Evolutionary conservation across 2,888 invertebrate genomes (phyloP).

Genomic region (Plebejus argus): DNA sequence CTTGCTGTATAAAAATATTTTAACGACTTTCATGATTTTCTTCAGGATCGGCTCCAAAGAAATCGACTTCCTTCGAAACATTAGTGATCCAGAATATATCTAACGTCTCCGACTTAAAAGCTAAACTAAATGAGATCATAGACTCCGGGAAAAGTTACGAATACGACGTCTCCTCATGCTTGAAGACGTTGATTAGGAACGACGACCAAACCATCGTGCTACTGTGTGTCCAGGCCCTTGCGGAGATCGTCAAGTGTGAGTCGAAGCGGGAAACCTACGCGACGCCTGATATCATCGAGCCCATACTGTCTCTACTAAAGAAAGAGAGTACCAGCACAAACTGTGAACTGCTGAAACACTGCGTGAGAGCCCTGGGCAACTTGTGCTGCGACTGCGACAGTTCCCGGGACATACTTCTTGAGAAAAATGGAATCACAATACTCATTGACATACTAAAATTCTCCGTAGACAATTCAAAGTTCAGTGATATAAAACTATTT

Average conservation of each 20-base stretch:
- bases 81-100: slow-evolving; percentile 68
- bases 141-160: slow-evolving; percentile 69
- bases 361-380: slow-evolving; percentile 92
- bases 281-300: slow-evolving; percentile 79
- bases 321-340: slow-evolving; percentile 60
- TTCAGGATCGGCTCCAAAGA: slow-evolving; percentile 62
- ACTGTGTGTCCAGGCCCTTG: slow-evolving; percentile 85
- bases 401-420: slow-evolving; percentile 78
- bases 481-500: slow-evolving; percentile 81
- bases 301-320: slow-evolving; percentile 78
- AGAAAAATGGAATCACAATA: slow-evolving; percentile 72
- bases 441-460: slow-evolving; percentile 65
- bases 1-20: slow-evolving; percentile 41
- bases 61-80: slow-evolving; percentile 66
- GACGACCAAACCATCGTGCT: slow-evolving; percentile 76
- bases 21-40: slow-evolving; percentile 8
- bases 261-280: slow-evolving; percentile 87
- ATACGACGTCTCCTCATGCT: slow-evolving; percentile 67
- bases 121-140: slow-evolving; percentile 71
- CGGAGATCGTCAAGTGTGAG: slow-evolving; percentile 91
- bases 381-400: slow-evolving; percentile 93
- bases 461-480: slow-evolving; percentile 50
- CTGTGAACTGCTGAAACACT: slow-evolving; percentile 84
- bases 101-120: slow-evolving; percentile 66
- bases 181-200: slow-evolving; percentile 65